Evolutionary conservation across 2,888 invertebrate species (phyloP), one percentile per base, ranked within the genome.

Genomic region (Acronicta aceris): DNA sequence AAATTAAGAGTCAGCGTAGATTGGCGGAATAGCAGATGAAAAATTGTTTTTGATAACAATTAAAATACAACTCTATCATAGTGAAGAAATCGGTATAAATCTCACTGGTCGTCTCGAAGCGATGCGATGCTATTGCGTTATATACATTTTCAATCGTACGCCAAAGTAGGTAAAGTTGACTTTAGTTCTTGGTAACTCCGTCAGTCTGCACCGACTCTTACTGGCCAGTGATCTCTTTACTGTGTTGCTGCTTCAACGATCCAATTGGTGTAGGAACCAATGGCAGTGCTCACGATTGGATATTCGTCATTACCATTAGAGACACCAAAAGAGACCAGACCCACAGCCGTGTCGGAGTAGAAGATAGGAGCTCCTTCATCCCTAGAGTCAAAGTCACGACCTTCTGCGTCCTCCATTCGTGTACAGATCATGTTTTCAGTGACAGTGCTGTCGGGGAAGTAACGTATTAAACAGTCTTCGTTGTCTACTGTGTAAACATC

Each of bases 341-440:
- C 81, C 5, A 70, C 48, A 1, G 71, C 27, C 0, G 60, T 56
- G 4, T 36, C 42, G 0, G 51, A 6, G 52, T 68, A 78, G 58
- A 68, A 67, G 6, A 82, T 16, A 4, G 78, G 79, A 12, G 81
- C 72, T 1, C 82, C 81, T 1, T 49, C 50, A 30, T 82, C 81
- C 0, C 78, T 72, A 13, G 47, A 46, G 46, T 78, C 79, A 0
- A 68, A 25, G 21, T 74, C 65, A 0, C 73, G 62, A 8, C 81
- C 81, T 0, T 48, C 15, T 1, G 51, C n/a, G 2, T 0, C 10
- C 0, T 71, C 72, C 63, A 84, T 83, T 58, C 87, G 88, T 62
- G 89, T 70, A 54, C 93, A 93, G 47, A 94, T 83, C 58, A 93
- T 94, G 64, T 89, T 89, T 72, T 92, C 81, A 5, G 85, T 83